Evolutionary conservation across 2,888 invertebrate species (phyloP), one percentile per base, ranked within the genome.

Genomic region (Agapostemon virescens): DNA sequence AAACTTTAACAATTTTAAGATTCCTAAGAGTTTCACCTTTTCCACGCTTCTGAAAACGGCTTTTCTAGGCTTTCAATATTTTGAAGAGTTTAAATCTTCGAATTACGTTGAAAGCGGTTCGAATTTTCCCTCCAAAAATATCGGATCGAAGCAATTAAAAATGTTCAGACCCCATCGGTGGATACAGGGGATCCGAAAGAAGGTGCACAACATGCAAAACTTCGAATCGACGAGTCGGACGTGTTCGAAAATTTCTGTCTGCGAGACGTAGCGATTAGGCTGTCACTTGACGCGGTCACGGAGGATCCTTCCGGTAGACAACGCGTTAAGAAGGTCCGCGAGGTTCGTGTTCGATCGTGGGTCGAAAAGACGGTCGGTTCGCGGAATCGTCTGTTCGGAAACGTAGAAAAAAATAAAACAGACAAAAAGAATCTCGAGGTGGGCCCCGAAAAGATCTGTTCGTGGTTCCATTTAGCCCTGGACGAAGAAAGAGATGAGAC

Each of bases 391-490:
- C 71, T 23, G 11, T 61, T 61, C 61, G 30, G 74, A 66, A 68
- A 52, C 68, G 40, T 23, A 26, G 17, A 74, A 61, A 67, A 33
- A 73, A 55, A 9, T 1, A 38, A 38, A 49, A 9, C n/a, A 49
- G 49, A 49, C 3, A 49, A 49, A 49, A 42, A 55, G 33, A 36
- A 30, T 26, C n/a, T n/a, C 55, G 30, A 38, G 38, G 23, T 49
- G 64, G 42, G 52, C n/a, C 61, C 30, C 45, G 69, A 38, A 69
- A 55, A 69, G 69, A 58, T 61, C 49, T 73, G 63, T 64, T 61
- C 42, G 67, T 69, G 73, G 76, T 76, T 70, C 77, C 72, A 77
- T 77, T 77, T 72, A 72, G 61, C 30, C 40, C 67, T 55, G 55
- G 15, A 55, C 26, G 26, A 15, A 55, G 52, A 23, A 52, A 52